These are phyloP conservation scores for Oligia latruncula DNA, from an alignment of 2,888 invertebrate species.

Conservation along the genomic window DNA sequence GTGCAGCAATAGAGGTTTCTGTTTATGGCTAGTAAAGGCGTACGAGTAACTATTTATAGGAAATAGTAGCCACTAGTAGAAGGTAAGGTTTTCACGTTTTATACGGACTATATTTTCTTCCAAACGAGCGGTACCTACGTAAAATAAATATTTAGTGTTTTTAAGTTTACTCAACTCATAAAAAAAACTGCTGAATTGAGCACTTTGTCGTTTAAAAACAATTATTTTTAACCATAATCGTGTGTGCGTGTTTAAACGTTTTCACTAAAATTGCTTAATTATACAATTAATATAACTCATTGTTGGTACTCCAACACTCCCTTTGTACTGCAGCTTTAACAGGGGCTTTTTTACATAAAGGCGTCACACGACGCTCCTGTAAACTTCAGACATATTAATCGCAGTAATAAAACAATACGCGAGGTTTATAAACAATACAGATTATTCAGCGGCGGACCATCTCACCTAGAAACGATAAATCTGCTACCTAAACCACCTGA, in stretches of 20 bases:
- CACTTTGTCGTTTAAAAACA: not conserved
- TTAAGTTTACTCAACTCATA: not conserved
- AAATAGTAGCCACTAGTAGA: not conserved
- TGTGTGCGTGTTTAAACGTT: constrained; percentile 27
- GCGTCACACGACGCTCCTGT: constrained; percentile 49
- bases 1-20: constrained; percentile 34
- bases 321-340: constrained; percentile 7
- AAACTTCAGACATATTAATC: constrained; percentile 67
- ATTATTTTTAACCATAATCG: not conserved
- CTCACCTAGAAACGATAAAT: constrained; percentile 86
- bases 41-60: not conserved
- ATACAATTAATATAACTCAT: constrained; percentile 31
- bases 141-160: not conserved
- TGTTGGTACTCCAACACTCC: not conserved
- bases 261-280: constrained; percentile 25
- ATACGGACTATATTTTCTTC: not conserved
- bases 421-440: constrained; percentile 79
- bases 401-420: constrained; percentile 72
- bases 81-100: constrained; percentile 10
- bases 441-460: constrained; percentile 81
- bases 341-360: constrained; percentile 42
- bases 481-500: constrained; percentile 88
- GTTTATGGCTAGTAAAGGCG: constrained; percentile 32
- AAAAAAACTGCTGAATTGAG: not conserved
- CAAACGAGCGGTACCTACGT: not conserved